These are phyloP conservation scores for Mesorhabditis belari DNA, from an alignment of 2,888 invertebrate species.

Conservation along the genomic window DNA sequence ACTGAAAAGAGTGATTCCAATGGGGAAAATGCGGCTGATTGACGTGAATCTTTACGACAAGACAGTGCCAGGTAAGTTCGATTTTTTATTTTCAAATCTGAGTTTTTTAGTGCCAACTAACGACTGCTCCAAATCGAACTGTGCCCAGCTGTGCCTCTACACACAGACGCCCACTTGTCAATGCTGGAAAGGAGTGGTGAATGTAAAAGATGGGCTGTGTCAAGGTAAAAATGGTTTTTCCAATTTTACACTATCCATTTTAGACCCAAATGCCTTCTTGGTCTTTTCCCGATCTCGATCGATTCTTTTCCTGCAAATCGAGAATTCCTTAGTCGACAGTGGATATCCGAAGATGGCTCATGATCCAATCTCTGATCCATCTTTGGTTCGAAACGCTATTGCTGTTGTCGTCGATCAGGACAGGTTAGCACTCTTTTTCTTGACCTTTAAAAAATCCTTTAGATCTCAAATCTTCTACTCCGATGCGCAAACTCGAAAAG, in stretches of 20 bases:
- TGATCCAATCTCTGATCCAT: not conserved
- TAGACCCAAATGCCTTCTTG: not conserved
- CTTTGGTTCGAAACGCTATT: slow-evolving; percentile 74
- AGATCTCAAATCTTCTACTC: slow-evolving; percentile 72
- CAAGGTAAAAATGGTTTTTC: too few species aligned
- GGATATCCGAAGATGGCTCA: not conserved
- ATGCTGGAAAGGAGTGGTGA: not conserved
- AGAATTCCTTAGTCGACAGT: not conserved
- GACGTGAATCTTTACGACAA: slow-evolving; percentile 2
- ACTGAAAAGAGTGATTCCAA: not conserved
- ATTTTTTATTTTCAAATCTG: too few species aligned
- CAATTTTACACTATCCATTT: slow-evolving; percentile 47
- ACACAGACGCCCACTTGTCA: not conserved
- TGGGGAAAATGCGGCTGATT: slow-evolving; percentile 8
- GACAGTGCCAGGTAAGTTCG: slow-evolving; percentile 54
- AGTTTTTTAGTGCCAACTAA: too few species aligned
- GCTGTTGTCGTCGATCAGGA: slow-evolving; percentile 72
- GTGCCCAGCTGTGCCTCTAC: not conserved
- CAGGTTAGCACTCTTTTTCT: too few species aligned
- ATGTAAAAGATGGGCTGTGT: not conserved
- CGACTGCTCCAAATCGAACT: not conserved
- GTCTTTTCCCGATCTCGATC: not conserved
- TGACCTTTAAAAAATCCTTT: too few species aligned
- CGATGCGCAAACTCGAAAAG: not conserved
- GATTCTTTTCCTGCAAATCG: not conserved